Evolutionary conservation across 2,113 vertebrate genomes (phyloP), one percentile per base, ranked within the genome.

Genomic region (Hirundichthys speculiger): DNA sequence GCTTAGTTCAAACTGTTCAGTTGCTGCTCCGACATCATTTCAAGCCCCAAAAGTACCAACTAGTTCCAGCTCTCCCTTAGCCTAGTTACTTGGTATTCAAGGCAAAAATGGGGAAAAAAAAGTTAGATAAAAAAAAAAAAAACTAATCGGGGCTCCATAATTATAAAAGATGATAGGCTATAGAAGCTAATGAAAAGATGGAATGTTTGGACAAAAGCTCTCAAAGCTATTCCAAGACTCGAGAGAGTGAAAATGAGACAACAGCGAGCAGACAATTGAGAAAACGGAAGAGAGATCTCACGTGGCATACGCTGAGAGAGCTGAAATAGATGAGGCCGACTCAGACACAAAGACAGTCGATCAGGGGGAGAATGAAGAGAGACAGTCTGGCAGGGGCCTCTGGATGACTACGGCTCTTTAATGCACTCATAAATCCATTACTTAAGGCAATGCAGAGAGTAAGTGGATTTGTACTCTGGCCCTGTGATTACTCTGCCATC

Each of bases 401-500:
- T 81, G 79, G 79, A 86, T 63, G 82, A 82, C 88, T 80, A 88
- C 83, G 41, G 80, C 86, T 83, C 88, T 93, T 91, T 90, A 91
- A 88, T 93, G 90, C 71, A 80, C 87, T 93, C 81, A 85, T 90
- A 94, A 94, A 94, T 91, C 93, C 90, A 91, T 93, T 92, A 91
- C 91, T 93, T 90, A 88, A 87, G 92, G 87, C 86, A 90, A 92
- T 83, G 83, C 76, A 79, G 69, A 80, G 91, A 86, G 85, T 49
- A 84, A 94, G 90, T 83, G 90, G 91, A 89, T 93, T 91, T 92
- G 82, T 86, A 89, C 80, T 86, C 69, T 70, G 84, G 91, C 91
- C 92, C 89, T 80, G 84, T 90, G 93, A 92, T 93, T 87, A 91
- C 91, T 90, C 80, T 82, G 80, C 82, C 87, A 92, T 93, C 93